phyloP scores from a whole-genome alignment of 2,797 vertebrate genomes.

The Myotis pilosus region DNA sequence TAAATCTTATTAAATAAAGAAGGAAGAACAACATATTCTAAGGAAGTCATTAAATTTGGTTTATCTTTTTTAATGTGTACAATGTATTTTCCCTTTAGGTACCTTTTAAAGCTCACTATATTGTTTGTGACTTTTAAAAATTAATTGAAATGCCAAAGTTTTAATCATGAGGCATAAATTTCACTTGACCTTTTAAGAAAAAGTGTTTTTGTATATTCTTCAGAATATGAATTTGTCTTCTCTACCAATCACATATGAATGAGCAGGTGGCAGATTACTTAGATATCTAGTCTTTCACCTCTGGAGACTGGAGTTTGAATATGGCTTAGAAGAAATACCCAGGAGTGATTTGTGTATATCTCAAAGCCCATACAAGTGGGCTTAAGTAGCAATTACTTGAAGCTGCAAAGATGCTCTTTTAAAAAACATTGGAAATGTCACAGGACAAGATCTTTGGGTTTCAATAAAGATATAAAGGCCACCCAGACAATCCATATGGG shows the following conservation, averaged over 20 bases:
- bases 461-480: constrained; percentile 61
- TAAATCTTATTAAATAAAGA: constrained; percentile 32
- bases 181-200: constrained; percentile 68
- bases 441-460: constrained; percentile 12
- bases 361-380: constrained; percentile 38
- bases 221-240: constrained; percentile 58
- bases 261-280: constrained; percentile 57
- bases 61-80: constrained; percentile 48
- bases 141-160: constrained; percentile 58
- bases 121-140: constrained; percentile 70
- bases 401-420: constrained; percentile 60
- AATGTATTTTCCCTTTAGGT: background rate
- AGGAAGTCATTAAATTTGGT: background rate
- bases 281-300: constrained; percentile 4
- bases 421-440: constrained; percentile 58
- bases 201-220: constrained; percentile 54
- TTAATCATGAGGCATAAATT: constrained; percentile 65
- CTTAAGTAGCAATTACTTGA: constrained; percentile 65
- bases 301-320: constrained; percentile 62
- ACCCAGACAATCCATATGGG: constrained; percentile 22
- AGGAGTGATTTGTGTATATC: constrained; percentile 54
- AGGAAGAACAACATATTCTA: background rate
- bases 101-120: constrained; percentile 36
- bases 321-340: constrained; percentile 56
- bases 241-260: constrained; percentile 46